A percentile compares a stretch with the other conserved stretches of the same genome.
These are phyloP conservation scores for Agrypnia vestita DNA, from an alignment of 1,140 invertebrate genomes.

Conservation along the genomic window DNA sequence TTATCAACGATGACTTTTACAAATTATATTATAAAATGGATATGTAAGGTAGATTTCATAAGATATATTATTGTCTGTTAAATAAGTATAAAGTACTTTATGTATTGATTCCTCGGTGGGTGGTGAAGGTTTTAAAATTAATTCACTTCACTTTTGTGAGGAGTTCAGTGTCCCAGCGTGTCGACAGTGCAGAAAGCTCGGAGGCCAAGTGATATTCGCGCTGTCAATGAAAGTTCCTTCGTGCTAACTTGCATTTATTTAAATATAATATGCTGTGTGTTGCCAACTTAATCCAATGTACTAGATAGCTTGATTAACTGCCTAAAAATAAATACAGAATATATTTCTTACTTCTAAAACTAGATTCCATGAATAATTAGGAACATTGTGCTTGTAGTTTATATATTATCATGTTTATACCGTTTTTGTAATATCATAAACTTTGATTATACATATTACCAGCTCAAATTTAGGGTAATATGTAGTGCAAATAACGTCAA, in stretches of 20 bases:
- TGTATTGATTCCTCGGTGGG: constrained; percentile 17
- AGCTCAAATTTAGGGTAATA: too few relatives aligned
- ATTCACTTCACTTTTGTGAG: constrained; percentile 3
- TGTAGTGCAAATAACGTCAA: too few relatives aligned
- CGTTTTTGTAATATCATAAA: too few relatives aligned
- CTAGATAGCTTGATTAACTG: too few relatives aligned
- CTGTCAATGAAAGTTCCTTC: constrained; percentile 5
- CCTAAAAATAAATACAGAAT: too few relatives aligned
- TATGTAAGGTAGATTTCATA: constrained; percentile 54
- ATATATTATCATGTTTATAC: too few relatives aligned
- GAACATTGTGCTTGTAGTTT: too few relatives aligned
- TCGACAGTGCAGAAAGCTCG: too few relatives aligned
- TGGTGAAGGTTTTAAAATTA: constrained; percentile 33
- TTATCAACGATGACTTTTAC: constrained; percentile 60
- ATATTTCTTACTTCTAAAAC: too few relatives aligned
- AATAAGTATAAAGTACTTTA: constrained; percentile 29
- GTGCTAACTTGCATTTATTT: constrained; percentile 10
- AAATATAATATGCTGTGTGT: not conserved
- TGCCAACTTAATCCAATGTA: not conserved
- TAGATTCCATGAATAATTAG: too few relatives aligned
- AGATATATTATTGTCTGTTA: constrained; percentile 47
- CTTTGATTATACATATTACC: too few relatives aligned
- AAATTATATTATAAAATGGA: constrained; percentile 53
- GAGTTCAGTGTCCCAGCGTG: too few relatives aligned
- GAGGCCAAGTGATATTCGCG: not conserved